Evolutionary conservation across 1,140 invertebrate genomes (phyloP).

Genomic region (Cyclina sinensis): DNA sequence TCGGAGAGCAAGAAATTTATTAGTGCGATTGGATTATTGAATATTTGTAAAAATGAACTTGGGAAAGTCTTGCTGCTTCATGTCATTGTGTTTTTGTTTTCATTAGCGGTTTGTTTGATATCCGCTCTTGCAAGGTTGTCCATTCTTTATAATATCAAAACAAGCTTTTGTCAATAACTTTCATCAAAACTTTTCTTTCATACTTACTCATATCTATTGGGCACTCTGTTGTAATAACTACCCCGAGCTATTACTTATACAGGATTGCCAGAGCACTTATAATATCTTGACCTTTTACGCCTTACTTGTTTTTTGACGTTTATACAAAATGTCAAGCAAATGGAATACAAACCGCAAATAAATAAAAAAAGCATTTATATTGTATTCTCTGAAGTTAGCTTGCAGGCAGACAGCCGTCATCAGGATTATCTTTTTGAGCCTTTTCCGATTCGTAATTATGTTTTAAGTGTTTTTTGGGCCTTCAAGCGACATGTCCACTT

Average conservation of each 20-base stretch:
- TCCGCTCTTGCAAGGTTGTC: no score
- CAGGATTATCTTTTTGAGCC: neutral
- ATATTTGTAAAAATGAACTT: no score
- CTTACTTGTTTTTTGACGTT: conserved; percentile 8
- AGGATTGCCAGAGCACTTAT: conserved; percentile 3
- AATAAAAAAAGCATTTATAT: conserved; percentile 25
- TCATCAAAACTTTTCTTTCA: neutral
- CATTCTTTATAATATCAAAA: no score
- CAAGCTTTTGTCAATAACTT: neutral
- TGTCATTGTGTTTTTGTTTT: no score
- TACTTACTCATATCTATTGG: neutral
- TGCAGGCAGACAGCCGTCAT: neutral
- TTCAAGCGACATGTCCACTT: conserved; percentile 4
- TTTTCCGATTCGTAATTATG: neutral
- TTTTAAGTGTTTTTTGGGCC: neutral
- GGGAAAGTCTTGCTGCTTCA: no score
- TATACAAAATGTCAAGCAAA: conserved; percentile 28
- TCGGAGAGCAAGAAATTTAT: no score
- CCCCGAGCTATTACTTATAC: neutral
- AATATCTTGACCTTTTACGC: neutral
- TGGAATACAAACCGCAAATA: conserved; percentile 22
- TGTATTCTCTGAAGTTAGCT: neutral
- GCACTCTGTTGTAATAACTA: neutral
- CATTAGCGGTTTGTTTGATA: no score
- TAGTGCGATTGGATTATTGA: no score